Percentiles rank a stretch among this genome's conserved stretches.
phyloP scores from a whole-genome alignment of 2,113 vertebrate species.

The Formicarius rufipectus region DNA sequence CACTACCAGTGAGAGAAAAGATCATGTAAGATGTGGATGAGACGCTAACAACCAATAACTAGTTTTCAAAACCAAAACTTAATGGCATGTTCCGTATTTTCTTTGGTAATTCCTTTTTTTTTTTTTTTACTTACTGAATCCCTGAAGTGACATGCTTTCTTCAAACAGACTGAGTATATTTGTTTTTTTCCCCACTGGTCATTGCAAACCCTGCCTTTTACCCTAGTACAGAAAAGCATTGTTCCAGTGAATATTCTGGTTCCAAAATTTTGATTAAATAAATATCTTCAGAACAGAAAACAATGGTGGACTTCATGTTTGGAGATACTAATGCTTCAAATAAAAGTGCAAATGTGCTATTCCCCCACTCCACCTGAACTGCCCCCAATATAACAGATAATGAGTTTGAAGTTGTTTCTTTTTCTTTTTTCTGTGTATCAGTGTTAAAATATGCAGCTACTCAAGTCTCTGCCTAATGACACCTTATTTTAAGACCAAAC shows the following conservation, averaged over 20 bases:
- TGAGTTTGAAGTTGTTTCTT: neutral
- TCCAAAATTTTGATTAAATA: neutral
- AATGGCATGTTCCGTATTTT: neutral
- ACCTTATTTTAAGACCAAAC: neutral
- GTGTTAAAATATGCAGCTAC: neutral
- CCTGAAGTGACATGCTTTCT: neutral
- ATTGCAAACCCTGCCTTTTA: neutral
- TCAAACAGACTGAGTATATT: neutral
- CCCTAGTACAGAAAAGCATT: neutral
- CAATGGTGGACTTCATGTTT: neutral
- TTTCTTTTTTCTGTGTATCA: neutral
- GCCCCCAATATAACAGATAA: accelerated
- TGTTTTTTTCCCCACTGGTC: neutral
- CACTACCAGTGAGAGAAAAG: neutral
- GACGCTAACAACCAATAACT: neutral
- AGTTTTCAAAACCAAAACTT: neutral
- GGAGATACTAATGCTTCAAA: neutral
- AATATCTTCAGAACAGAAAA: neutral
- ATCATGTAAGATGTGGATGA: neutral
- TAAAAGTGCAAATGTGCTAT: neutral
- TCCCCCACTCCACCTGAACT: accelerated
- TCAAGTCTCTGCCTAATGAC: neutral
- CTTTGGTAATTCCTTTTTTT: neutral
- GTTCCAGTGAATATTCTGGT: neutral
- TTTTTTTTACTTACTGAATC: neutral